A percentile compares a stretch with the other conserved stretches of the same genome.
These are phyloP conservation scores for Siphamia tubifer DNA, from an alignment of 2,113 vertebrate genomes.

Conservation along the genomic window DNA sequence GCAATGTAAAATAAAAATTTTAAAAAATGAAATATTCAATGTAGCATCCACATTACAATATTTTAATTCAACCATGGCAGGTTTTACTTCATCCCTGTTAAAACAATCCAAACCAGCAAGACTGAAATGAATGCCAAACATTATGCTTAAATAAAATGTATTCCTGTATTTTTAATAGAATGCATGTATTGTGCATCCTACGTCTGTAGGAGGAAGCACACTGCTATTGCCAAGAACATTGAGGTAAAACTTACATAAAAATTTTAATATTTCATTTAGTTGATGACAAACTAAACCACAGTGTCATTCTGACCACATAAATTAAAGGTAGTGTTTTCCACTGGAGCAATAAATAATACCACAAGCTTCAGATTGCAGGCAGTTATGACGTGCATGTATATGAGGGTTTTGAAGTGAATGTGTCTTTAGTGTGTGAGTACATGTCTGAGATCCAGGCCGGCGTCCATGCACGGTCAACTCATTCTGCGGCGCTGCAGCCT, in stretches of 20 bases:
- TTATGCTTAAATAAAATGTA: background rate
- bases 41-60: too few relatives aligned
- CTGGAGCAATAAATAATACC: constrained; percentile 19
- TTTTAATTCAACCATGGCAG: too few relatives aligned
- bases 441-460: constrained; percentile 32
- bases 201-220: background rate
- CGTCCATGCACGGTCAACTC: constrained; percentile 36
- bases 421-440: constrained; percentile 11
- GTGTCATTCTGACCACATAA: too few relatives aligned
- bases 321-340: constrained; percentile 10
- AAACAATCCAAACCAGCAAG: too few relatives aligned
- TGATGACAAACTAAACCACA: too few relatives aligned
- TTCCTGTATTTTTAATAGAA: background rate
- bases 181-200: background rate
- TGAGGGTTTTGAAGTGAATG: background rate
- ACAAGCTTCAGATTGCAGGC: constrained; percentile 26
- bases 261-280: too few relatives aligned
- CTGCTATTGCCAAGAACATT: too few relatives aligned
- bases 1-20: too few relatives aligned
- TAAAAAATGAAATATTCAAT: too few relatives aligned
- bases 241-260: too few relatives aligned
- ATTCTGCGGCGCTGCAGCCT: constrained; percentile 35
- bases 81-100: too few relatives aligned
- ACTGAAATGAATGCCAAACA: background rate
- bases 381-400: constrained; percentile 25